A percentile compares a stretch with the other conserved stretches of the same genome.
Evolutionary conservation across 2,888 invertebrate genomes (phyloP).

Genomic region (Agrilus biguttatus): DNA sequence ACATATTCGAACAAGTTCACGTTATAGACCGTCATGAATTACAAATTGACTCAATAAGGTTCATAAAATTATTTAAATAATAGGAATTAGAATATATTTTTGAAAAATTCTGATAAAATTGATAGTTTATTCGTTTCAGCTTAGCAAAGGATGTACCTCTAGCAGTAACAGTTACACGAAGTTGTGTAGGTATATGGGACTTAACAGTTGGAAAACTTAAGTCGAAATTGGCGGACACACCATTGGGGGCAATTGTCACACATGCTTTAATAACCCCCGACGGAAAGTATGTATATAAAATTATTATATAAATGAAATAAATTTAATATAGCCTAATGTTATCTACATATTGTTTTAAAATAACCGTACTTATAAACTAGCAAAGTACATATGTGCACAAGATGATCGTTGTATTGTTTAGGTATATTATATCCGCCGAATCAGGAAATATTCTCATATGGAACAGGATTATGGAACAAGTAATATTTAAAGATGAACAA

Average conservation of each 20-base stretch:
- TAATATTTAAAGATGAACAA: conserved; percentile 71
- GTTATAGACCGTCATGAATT: conserved; percentile 90
- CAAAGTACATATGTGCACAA: not conserved
- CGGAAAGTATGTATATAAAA: conserved; percentile 43
- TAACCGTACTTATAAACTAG: too few species aligned
- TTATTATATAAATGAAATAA: not conserved
- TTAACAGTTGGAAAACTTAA: conserved; percentile 71
- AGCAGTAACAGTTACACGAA: conserved; percentile 85
- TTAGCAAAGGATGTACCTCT: conserved; percentile 63
- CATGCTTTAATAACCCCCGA: conserved; percentile 79
- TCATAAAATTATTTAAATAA: not conserved
- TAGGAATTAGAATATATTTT: not conserved
- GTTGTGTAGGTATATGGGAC: conserved; percentile 93
- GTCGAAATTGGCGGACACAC: conserved; percentile 78
- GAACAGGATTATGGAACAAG: conserved; percentile 64
- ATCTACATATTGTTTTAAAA: too few species aligned
- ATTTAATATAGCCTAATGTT: not conserved
- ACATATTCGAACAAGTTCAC: conserved; percentile 95
- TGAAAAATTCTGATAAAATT: too few species aligned
- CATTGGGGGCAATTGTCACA: conserved; percentile 86
- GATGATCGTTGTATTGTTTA: conserved; percentile 14
- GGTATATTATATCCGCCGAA: conserved; percentile 77
- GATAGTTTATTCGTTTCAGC: conserved; percentile 29
- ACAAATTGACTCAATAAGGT: conserved; percentile 86
- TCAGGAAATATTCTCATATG: conserved; percentile 84